A percentile compares a stretch with the other conserved stretches of the same genome.
These are phyloP conservation scores for Antrozous pallidus DNA, from an alignment of 2,797 vertebrate species.

Conservation along the genomic window DNA sequence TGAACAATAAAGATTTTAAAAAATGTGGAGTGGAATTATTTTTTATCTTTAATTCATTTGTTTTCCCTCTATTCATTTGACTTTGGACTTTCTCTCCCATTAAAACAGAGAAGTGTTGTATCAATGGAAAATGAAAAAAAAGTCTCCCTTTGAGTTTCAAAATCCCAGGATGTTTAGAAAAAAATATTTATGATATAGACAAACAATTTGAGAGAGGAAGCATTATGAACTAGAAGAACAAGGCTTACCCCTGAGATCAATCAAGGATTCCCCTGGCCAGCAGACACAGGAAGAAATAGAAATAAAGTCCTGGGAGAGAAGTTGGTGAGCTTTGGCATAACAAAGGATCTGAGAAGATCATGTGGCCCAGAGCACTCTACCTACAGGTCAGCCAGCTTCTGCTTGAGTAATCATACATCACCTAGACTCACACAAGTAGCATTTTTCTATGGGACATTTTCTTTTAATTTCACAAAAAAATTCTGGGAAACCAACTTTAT, in stretches of 20 bases:
- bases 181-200: not conserved
- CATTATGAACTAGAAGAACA: not conserved
- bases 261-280: not conserved
- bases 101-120: not conserved
- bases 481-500: not conserved
- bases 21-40: not conserved
- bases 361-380: not conserved
- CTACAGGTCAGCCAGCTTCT: not conserved
- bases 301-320: not conserved
- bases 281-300: not conserved
- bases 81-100: not conserved
- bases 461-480: not conserved
- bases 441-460: not conserved
- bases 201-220: not conserved
- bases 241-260: not conserved
- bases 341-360: not conserved
- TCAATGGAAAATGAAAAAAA: conserved; percentile 6
- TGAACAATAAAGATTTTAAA: too few relatives aligned
- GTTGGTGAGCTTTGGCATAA: not conserved
- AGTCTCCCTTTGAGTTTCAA: not conserved
- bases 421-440: not conserved
- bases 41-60: not conserved
- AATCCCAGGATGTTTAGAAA: not conserved
- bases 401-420: not conserved
- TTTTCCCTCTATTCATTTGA: not conserved